phyloP scores from a whole-genome alignment of 2,888 invertebrate genomes.

The Tillus elongatus region DNA sequence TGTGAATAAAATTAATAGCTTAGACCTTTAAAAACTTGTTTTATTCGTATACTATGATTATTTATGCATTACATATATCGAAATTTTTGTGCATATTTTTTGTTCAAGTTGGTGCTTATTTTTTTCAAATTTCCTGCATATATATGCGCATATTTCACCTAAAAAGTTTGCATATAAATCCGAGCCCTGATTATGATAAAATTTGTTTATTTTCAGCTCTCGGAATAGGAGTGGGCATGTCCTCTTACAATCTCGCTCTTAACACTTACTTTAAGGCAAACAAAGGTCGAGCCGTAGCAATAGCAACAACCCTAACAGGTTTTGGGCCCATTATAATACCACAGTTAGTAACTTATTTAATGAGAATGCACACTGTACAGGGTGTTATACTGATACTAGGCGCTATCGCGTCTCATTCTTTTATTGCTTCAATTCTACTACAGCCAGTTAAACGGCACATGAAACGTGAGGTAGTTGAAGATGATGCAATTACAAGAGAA shows the following conservation, averaged over 20 bases:
- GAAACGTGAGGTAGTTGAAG: conserved; percentile 25
- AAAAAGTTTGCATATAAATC: too few relatives aligned
- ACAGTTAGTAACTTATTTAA: conserved; percentile 48
- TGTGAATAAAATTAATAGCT: too few relatives aligned
- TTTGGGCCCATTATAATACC: conserved; percentile 60
- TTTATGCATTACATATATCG: too few relatives aligned
- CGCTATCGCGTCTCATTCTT: conserved; percentile 52
- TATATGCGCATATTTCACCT: too few relatives aligned
- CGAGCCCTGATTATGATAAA: too few relatives aligned
- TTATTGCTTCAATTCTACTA: conserved; percentile 51
- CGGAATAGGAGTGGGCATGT: conserved; percentile 51
- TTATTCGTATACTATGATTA: too few relatives aligned
- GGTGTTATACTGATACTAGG: conserved; percentile 55
- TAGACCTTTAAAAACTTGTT: too few relatives aligned
- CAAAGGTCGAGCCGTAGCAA: conserved; percentile 52
- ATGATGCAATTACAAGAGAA: not conserved
- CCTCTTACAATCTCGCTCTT: conserved; percentile 53
- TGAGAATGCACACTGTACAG: conserved; percentile 49
- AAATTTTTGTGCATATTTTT: too few relatives aligned
- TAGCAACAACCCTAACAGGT: conserved; percentile 56
- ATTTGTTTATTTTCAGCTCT: conserved; percentile 47
- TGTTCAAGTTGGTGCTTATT: too few relatives aligned
- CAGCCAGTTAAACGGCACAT: conserved; percentile 62
- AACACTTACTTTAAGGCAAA: conserved; percentile 57
- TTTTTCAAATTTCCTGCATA: too few relatives aligned